Percentiles rank a stretch among this genome's conserved stretches.
Conservation (phyloP, 1,140 invertebrate species). For the Plodia interpunctella region DNA sequence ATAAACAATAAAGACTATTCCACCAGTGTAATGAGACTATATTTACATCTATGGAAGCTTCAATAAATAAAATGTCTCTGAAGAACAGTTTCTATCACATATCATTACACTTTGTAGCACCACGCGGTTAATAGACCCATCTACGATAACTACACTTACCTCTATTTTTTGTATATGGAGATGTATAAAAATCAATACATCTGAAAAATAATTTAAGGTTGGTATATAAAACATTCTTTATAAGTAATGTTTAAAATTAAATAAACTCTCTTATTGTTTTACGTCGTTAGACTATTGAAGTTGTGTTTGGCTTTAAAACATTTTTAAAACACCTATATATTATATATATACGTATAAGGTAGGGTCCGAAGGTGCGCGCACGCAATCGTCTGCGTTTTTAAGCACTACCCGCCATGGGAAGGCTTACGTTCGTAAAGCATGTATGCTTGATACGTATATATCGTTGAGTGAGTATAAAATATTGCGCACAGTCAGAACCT, state of each 20-base stretch:
- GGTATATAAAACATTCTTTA: conserved; percentile 74
- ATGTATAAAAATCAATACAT: conserved; percentile 76
- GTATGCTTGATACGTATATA: too few species aligned
- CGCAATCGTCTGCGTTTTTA: too few species aligned
- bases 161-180: conserved; percentile 73
- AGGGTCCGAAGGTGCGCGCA: too few species aligned
- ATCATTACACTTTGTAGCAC: conserved; percentile 75
- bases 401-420: too few species aligned
- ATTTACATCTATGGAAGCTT: conserved; percentile 69
- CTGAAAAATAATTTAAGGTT: conserved; percentile 74
- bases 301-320: conserved; percentile 64
- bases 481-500: too few species aligned
- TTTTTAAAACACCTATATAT: conserved; percentile 64
- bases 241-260: conserved; percentile 73
- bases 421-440: too few species aligned
- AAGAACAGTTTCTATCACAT: conserved; percentile 75
- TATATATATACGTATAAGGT: too few species aligned
- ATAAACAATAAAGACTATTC: background rate
- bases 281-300: conserved; percentile 62
- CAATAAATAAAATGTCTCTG: conserved; percentile 74
- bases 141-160: conserved; percentile 72
- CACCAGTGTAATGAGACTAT: conserved; percentile 48
- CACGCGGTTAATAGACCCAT: conserved; percentile 74
- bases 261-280: conserved; percentile 74
- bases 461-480: too few species aligned